Base-by-base conservation (phyloP, 2,113 vertebrate genomes). In the Perca schrenkii region DNA sequence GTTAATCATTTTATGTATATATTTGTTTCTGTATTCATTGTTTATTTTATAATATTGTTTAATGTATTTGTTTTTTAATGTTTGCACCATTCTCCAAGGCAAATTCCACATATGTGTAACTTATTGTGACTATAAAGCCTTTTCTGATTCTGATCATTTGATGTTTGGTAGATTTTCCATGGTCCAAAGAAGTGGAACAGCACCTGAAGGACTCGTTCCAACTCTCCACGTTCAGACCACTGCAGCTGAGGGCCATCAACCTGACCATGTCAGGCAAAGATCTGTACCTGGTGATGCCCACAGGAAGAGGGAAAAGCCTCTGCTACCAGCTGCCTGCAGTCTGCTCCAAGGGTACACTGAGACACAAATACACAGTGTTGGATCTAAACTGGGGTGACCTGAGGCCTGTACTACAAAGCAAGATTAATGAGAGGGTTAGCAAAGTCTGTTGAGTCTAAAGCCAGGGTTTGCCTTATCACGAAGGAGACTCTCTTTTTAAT, bases 261-360 rank as follows among this genome's bases (percentile, higher is more conserved):
- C 97, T 96, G 70, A 97, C 95, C 13, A 94, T 99, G 97, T 95
- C 96, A 0, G 96, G 96, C 62, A 96, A 91, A 89, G 98, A 99
- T 60, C 76, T 99, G 22, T 99, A 99, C 90, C 94, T 99, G 57
- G 97, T 99, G 36, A 99, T 99, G 98, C 98, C 98, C 2, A 99
- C 98, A 0, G 98, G 98, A 31, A 95, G 97, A 54, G 98, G 98
- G 1, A 99, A 99, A 83, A 99, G 98, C 63, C 95, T 99, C 58
- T 99, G 98, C 86, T 99, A 97, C 84, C 98, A 99, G 94, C 93
- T 99, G 46, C 97, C 98, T 50, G 98, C 98, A 4, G 86, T 97
- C 68, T 98, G 96, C 92, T 98, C 96, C 34, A 90, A 96, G 1
- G 98, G 98, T 99, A 92, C 6, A 50, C 3, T 8, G 2, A 17